These are phyloP conservation scores for Cathartes aura DNA, from an alignment of 2,113 vertebrate genomes.

Conservation along the genomic window DNA sequence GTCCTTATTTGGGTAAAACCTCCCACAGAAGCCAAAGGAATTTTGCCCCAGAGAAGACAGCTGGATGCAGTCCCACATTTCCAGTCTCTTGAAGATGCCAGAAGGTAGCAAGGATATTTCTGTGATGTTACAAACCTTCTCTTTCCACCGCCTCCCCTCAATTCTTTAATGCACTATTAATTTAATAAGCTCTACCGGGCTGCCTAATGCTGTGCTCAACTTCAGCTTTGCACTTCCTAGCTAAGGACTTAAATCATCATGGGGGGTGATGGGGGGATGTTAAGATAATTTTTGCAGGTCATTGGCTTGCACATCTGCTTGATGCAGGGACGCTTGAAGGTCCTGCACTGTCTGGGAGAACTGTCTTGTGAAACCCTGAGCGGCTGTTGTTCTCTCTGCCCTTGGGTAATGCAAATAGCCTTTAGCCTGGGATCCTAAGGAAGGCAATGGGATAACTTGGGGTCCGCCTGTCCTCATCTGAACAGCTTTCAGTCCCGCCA, in stretches of 20 bases:
- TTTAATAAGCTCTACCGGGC: conserved; percentile 33
- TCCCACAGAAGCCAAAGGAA: conserved; percentile 71
- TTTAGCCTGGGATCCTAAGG: neutral
- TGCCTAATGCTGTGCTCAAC: neutral
- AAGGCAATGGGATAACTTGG: neutral
- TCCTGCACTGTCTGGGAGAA: neutral
- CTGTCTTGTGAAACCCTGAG: neutral
- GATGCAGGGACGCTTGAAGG: neutral
- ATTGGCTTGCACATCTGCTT: neutral
- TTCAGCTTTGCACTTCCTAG: neutral
- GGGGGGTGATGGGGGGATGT: neutral
- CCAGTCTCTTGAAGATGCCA: conserved; percentile 59
- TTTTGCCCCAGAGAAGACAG: conserved; percentile 69
- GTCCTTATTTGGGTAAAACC: conserved; percentile 63
- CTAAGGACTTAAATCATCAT: neutral
- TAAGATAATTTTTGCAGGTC: neutral
- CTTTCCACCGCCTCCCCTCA: neutral
- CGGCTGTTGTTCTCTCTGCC: neutral
- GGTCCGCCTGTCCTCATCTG: neutral
- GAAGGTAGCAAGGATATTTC: conserved; percentile 52
- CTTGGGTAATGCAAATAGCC: neutral
- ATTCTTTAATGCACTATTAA: conserved; percentile 45
- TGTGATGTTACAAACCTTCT: conserved; percentile 41
- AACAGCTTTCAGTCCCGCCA: neutral
- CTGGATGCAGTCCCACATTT: conserved; percentile 64